These are phyloP conservation scores for Corydoras maculifer DNA, from an alignment of 2,113 vertebrate genomes.

Conservation along the genomic window DNA sequence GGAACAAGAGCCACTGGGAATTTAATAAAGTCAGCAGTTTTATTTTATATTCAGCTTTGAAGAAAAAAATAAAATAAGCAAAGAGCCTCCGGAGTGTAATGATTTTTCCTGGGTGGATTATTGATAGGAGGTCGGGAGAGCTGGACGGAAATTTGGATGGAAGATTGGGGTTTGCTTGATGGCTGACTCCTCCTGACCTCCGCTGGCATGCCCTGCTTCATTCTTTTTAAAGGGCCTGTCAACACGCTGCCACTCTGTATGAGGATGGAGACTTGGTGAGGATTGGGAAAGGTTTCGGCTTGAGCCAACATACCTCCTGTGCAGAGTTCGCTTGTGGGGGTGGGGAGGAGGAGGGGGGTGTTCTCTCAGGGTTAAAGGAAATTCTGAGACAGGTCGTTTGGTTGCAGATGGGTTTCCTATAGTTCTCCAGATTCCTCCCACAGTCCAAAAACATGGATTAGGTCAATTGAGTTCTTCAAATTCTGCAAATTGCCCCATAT, in stretches of 20 bases:
- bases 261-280: not conserved
- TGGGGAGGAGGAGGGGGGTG: too few species aligned
- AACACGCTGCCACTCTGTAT: constrained; percentile 12
- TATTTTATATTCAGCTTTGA: constrained; percentile 10
- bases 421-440: too few species aligned
- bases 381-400: too few species aligned
- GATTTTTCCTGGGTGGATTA: constrained; percentile 30
- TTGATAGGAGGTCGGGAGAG: constrained; percentile 27
- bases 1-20: not conserved
- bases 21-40: constrained; percentile 29
- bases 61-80: not conserved
- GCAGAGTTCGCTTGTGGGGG: not conserved
- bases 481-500: too few species aligned
- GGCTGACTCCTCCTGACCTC: constrained; percentile 39
- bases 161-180: constrained; percentile 22
- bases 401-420: too few species aligned
- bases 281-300: not conserved
- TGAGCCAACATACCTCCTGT: not conserved
- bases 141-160: constrained; percentile 34
- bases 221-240: constrained; percentile 32
- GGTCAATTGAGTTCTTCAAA: too few species aligned
- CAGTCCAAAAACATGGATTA: too few species aligned
- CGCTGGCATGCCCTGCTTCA: constrained; percentile 19
- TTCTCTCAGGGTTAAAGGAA: too few species aligned
- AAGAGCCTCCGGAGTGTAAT: constrained; percentile 30